Evolutionary conservation across 2,888 invertebrate genomes (phyloP).

Genomic region (Merodon equestris): DNA sequence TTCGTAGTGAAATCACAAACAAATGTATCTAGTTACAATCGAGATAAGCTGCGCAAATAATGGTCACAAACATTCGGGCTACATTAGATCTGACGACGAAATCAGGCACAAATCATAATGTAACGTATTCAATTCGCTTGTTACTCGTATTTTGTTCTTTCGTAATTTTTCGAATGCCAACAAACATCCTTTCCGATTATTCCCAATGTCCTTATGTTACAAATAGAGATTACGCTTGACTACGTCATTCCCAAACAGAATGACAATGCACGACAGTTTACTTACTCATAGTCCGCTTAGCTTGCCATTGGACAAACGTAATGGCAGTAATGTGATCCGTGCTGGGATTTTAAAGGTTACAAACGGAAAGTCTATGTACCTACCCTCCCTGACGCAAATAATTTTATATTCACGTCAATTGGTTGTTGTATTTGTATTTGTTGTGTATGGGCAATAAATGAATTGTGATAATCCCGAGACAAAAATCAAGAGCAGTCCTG

Average conservation of each 20-base stretch:
- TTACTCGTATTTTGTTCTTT: constrained; percentile 26
- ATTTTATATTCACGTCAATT: constrained; percentile 70
- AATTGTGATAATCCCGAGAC: constrained; percentile 64
- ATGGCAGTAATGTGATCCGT: constrained; percentile 60
- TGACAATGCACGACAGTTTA: constrained; percentile 35
- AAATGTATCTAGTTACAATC: constrained; percentile 78
- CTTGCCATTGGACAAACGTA: constrained; percentile 44
- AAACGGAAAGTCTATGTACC: constrained; percentile 22
- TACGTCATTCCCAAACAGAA: constrained; percentile 51
- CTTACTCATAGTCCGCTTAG: constrained; percentile 61
- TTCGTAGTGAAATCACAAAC: constrained; percentile 52
- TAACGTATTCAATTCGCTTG: constrained; percentile 50
- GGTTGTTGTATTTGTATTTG: constrained; percentile 67
- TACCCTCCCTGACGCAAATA: constrained; percentile 61
- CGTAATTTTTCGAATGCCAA: constrained; percentile 56
- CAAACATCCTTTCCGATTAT: constrained; percentile 68
- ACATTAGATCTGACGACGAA: constrained; percentile 53
- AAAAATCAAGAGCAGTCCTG: constrained; percentile 65
- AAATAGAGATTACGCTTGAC: constrained; percentile 68
- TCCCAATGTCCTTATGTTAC: constrained; percentile 61
- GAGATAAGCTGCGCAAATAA: constrained; percentile 78
- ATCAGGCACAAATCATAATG: constrained; percentile 60
- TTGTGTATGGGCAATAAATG: constrained; percentile 63
- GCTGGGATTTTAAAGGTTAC: constrained; percentile 12
- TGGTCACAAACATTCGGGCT: constrained; percentile 56